Percentiles rank a stretch among this genome's conserved stretches.
These are phyloP conservation scores for Dendrolimus punctatus DNA, from an alignment of 1,140 invertebrate species.

Conservation along the genomic window DNA sequence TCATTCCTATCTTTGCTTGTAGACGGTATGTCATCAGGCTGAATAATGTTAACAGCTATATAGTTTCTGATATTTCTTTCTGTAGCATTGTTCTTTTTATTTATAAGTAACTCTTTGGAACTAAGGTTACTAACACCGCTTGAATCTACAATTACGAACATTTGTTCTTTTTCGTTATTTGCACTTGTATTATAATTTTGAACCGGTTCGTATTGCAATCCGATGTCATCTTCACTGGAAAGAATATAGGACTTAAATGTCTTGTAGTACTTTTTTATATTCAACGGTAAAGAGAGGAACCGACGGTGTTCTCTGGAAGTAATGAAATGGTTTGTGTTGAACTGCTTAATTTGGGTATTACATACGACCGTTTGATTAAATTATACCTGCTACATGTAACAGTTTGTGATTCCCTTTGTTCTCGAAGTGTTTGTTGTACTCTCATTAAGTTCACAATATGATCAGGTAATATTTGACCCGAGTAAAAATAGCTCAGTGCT, in stretches of 20 bases:
- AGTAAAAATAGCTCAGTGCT: constrained; percentile 24
- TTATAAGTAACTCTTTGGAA: constrained; percentile 30
- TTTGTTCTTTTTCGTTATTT: constrained; percentile 21
- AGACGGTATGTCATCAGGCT: constrained; percentile 20
- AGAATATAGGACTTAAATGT: constrained; percentile 32
- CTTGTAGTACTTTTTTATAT: constrained; percentile 15
- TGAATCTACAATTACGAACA: constrained; percentile 32
- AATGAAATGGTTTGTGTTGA: constrained; percentile 26
- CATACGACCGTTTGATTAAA: constrained; percentile 16
- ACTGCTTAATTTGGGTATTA: constrained; percentile 6
- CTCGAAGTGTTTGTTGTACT: constrained; percentile 27
- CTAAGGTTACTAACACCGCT: constrained; percentile 25
- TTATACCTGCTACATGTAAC: constrained; percentile 30
- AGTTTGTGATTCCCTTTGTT: constrained; percentile 26
- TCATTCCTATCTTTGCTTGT: constrained; percentile 27
- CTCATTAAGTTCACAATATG: constrained; percentile 39
- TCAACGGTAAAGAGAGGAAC: constrained; percentile 6
- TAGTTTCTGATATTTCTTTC: constrained; percentile 17
- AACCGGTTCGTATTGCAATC: constrained; percentile 15
- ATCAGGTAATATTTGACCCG: constrained; percentile 28
- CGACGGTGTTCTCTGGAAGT: constrained; percentile 18
- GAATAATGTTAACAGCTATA: constrained; percentile 16
- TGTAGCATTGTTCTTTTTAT: constrained; percentile 12
- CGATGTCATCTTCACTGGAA: constrained; percentile 35
- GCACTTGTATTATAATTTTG: constrained; percentile 14